A percentile compares a stretch with the other conserved stretches of the same genome.
Evolutionary conservation across 2,888 invertebrate species (phyloP).

Genomic region (Eristalis arbustorum): DNA sequence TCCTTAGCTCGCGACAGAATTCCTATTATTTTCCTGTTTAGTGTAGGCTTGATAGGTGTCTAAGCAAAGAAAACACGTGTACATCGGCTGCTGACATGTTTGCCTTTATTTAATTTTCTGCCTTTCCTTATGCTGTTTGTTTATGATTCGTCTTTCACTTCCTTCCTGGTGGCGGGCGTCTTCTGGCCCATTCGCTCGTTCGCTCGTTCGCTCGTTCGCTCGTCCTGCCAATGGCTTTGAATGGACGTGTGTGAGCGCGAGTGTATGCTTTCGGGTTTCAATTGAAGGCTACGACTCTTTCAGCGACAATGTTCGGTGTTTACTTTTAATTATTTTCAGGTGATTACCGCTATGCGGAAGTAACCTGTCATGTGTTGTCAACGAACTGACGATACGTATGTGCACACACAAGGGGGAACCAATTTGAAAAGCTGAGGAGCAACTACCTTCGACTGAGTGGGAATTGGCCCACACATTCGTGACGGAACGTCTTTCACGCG

Average conservation of each 20-base stretch:
- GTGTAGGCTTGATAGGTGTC: constrained; percentile 45
- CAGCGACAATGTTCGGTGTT: constrained; percentile 49
- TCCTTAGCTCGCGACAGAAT: constrained; percentile 48
- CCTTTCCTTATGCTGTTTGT: constrained; percentile 60
- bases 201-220: too few relatives aligned
- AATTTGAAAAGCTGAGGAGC: too few relatives aligned
- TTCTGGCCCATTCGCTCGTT: too few relatives aligned
- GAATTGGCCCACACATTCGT: not conserved
- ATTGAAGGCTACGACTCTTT: constrained; percentile 32
- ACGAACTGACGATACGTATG: not conserved
- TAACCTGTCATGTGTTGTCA: constrained; percentile 30
- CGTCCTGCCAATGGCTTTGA: constrained; percentile 27
- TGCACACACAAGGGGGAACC: too few relatives aligned
- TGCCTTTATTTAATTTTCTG: constrained; percentile 64
- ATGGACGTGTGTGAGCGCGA: constrained; percentile 18
- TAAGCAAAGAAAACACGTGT: constrained; percentile 27
- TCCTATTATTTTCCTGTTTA: constrained; percentile 37
- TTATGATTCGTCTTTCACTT: constrained; percentile 52
- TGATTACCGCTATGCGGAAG: constrained; percentile 31
- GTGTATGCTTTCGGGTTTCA: constrained; percentile 38
- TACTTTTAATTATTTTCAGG: constrained; percentile 67
- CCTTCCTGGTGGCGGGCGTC: constrained; percentile 23
- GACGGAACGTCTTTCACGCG: not conserved
- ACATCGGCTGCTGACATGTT: constrained; percentile 38
- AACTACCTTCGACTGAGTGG: not conserved